A percentile compares a stretch with the other conserved stretches of the same genome.
These are phyloP conservation scores for Phengaris alcon DNA, from an alignment of 2,888 invertebrate genomes.

Conservation along the genomic window DNA sequence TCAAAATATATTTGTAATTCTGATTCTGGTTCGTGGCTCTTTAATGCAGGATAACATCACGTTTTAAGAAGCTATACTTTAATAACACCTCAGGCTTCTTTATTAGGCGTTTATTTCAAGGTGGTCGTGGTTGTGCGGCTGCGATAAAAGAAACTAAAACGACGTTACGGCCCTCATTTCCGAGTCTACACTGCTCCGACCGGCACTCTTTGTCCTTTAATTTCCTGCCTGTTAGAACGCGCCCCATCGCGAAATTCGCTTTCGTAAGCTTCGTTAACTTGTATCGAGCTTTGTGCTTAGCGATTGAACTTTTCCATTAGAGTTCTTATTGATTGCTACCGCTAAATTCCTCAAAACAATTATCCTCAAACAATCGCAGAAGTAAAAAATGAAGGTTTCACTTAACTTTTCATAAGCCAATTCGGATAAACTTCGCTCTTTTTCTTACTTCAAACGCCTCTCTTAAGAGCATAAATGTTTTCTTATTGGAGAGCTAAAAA, in stretches of 20 bases:
- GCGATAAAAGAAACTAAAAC: slow-evolving; percentile 55
- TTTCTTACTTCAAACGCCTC: slow-evolving; percentile 45
- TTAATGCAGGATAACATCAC: slow-evolving; percentile 29
- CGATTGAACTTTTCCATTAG: slow-evolving; percentile 78
- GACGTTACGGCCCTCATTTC: slow-evolving; percentile 68
- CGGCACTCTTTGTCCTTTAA: slow-evolving; percentile 77
- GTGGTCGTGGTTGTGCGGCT: slow-evolving; percentile 51
- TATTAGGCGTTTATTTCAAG: slow-evolving; percentile 41
- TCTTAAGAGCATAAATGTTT: slow-evolving; percentile 65
- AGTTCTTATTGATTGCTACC: slow-evolving; percentile 71
- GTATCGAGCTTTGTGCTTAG: slow-evolving; percentile 74
- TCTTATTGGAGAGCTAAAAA: slow-evolving; percentile 66
- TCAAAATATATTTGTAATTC: slow-evolving; percentile 22
- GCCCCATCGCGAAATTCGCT: slow-evolving; percentile 72
- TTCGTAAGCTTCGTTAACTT: slow-evolving; percentile 76
- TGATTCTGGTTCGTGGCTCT: slow-evolving; percentile 29
- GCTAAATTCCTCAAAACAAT: slow-evolving; percentile 71
- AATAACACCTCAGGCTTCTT: slow-evolving; percentile 31
- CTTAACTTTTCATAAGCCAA: slow-evolving; percentile 61
- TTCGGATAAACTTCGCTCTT: slow-evolving; percentile 57
- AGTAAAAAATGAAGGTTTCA: slow-evolving; percentile 55
- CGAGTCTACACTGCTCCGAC: slow-evolving; percentile 68
- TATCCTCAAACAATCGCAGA: slow-evolving; percentile 53
- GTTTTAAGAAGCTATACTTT: slow-evolving; percentile 24
- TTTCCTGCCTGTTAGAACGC: slow-evolving; percentile 73